Evolutionary conservation across 2,797 vertebrate species (phyloP).

Genomic region (Parotocinclus haroldoi): DNA sequence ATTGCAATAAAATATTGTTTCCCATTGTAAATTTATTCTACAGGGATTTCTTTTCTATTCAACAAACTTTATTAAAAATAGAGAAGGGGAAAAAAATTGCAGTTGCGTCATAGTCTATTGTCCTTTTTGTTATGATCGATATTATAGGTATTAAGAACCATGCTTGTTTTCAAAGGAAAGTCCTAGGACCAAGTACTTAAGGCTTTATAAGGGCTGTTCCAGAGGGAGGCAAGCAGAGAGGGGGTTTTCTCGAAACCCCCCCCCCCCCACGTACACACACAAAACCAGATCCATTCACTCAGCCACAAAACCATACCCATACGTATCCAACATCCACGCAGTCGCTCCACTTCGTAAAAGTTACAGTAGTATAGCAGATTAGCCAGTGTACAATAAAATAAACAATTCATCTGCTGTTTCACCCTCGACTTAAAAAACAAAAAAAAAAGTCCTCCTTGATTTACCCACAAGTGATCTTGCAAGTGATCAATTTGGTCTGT

Average conservation of each 20-base stretch:
- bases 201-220: constrained; percentile 92
- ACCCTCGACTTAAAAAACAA: constrained; percentile 50
- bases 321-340: constrained; percentile 49
- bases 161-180: constrained; percentile 85
- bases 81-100: constrained; percentile 60
- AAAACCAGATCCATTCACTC: constrained; percentile 22
- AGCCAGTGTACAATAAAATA: constrained; percentile 98
- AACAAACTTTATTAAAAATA: constrained; percentile 73
- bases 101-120: constrained; percentile 68
- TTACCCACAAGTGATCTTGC: constrained; percentile 82
- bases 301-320: constrained; percentile 18
- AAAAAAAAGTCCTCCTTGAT: constrained; percentile 58
- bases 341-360: constrained; percentile 77
- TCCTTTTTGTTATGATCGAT: constrained; percentile 66
- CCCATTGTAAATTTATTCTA: constrained; percentile 79
- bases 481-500: constrained; percentile 90
- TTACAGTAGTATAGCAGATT: constrained; percentile 98
- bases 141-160: constrained; percentile 81
- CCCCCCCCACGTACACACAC: constrained; percentile 8
- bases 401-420: constrained; percentile 83
- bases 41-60: constrained; percentile 80
- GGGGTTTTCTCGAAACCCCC: constrained; percentile 75
- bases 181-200: constrained; percentile 94
- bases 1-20: constrained; percentile 82
- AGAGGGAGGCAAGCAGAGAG: constrained; percentile 79